Base-by-base conservation (phyloP, 2,113 vertebrate species). In the Conger conger region DNA sequence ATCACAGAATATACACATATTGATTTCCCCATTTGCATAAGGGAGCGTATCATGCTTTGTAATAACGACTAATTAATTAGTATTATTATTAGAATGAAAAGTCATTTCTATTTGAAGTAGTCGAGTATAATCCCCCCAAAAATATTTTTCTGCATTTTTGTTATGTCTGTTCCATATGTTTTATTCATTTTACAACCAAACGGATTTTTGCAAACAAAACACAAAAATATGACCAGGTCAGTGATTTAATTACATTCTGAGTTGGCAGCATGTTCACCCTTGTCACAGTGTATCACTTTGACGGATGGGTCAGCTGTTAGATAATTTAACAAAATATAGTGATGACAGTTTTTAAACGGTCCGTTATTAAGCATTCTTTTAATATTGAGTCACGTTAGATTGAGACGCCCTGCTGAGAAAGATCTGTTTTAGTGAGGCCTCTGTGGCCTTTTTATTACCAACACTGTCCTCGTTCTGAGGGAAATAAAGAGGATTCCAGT, bases 1-100 rank as follows among this genome's bases (percentile, higher is more conserved):
- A 81, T 57, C 57, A 86, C 88, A 17, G 53, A 84, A 87, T 81
- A 88, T 83, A 83, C 30, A 20, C 33, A 63, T 84, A 78, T 77
- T 35, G 23, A n/a, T 81, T 76, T 85, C 36, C 33, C 79, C 50
- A 9, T 91, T 86, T 89, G 88, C 85, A 79, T 83, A 83, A 20
- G 23, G 45, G 20, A 30, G 82, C 20, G 33, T 57, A 33, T 87
- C 84, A 83, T 81, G 81, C 57, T 78, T 18, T 38, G 20, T 78
- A 78, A 33, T 1, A 15, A 78, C 23, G 37, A 38, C 18, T 17
- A 18, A 38, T n/a, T 37, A 78, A 78, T 78, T 38, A n/a, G n/a
- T n/a, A 38, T 36, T 17, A 38, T 78, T 20, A 37, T 36, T 37
- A 38, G 76, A 37, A 20, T 36, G 23, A 78, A 78, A 20, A 36